These are phyloP conservation scores for Canis aureus DNA, from an alignment of 2,113 vertebrate species.

Conservation along the genomic window DNA sequence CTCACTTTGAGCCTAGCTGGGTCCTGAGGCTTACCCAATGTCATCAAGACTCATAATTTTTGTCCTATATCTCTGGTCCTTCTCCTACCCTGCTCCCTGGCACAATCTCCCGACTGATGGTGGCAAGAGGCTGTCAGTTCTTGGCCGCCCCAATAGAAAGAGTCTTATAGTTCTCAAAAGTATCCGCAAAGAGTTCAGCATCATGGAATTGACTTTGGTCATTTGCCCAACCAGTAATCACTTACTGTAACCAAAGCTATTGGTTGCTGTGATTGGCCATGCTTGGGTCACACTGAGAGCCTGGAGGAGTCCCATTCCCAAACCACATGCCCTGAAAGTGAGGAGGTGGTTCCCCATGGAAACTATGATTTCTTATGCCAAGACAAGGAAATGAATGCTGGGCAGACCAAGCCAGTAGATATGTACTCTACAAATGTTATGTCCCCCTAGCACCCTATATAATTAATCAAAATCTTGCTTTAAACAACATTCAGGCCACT, in stretches of 20 bases:
- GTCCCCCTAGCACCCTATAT: not conserved
- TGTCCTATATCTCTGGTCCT: not conserved
- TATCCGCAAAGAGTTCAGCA: not conserved
- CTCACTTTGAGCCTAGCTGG: not conserved
- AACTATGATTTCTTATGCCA: not conserved
- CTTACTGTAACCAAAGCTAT: not conserved
- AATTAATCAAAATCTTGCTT: not conserved
- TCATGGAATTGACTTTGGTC: not conserved
- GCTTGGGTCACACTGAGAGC: not conserved
- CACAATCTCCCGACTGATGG: not conserved
- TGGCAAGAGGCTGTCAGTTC: not conserved
- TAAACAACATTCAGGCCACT: not conserved
- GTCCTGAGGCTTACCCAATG: not conserved
- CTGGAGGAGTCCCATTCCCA: not conserved
- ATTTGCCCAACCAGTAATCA: constrained; percentile 4
- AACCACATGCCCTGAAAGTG: not conserved
- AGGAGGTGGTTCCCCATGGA: not conserved
- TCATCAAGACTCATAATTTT: not conserved
- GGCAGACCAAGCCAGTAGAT: not conserved
- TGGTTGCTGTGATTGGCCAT: not conserved
- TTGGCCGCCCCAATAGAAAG: not conserved
- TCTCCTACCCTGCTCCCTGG: not conserved
- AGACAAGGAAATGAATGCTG: not conserved
- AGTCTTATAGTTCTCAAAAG: not conserved
- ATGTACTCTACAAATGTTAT: not conserved